Percentiles rank a stretch among this genome's conserved stretches.
Evolutionary conservation across 2,888 invertebrate species (phyloP).

Genomic region (Drosophila pseudotakahashii): DNA sequence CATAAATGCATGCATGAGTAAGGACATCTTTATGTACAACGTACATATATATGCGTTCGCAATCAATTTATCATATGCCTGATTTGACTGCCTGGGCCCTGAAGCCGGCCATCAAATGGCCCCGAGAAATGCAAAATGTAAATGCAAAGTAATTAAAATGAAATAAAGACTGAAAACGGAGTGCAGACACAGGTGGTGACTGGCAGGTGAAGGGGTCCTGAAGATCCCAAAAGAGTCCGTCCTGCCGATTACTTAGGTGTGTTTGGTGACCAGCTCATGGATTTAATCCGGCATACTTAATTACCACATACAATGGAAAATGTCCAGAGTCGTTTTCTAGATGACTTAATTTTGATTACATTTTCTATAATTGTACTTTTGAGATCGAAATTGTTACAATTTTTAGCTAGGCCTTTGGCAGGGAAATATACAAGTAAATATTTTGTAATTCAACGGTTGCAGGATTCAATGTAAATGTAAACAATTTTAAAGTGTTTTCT

Average conservation of each 20-base stretch:
- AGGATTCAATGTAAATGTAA: too few relatives aligned
- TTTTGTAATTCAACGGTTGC: too few relatives aligned
- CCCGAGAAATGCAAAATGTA: slow-evolving; percentile 44
- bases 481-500: not conserved
- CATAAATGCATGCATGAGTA: slow-evolving; percentile 6
- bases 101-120: slow-evolving; percentile 25
- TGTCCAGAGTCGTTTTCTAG: slow-evolving; percentile 23
- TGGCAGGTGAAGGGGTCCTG: slow-evolving; percentile 16
- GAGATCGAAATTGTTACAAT: not conserved
- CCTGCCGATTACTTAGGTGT: slow-evolving; percentile 21
- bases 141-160: slow-evolving; percentile 59
- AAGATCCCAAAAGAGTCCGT: not conserved
- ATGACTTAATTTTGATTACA: slow-evolving; percentile 17
- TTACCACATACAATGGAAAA: slow-evolving; percentile 26
- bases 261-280: slow-evolving; percentile 6
- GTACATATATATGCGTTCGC: slow-evolving; percentile 50
- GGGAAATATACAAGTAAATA: not conserved
- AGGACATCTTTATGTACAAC: slow-evolving; percentile 8
- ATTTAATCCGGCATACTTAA: slow-evolving; percentile 32
- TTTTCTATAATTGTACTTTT: slow-evolving; percentile 24
- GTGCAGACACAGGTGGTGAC: slow-evolving; percentile 20
- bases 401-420: not conserved
- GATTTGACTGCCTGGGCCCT: slow-evolving; percentile 53
- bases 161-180: slow-evolving; percentile 48
- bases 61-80: slow-evolving; percentile 71